Conservation (phyloP, 2,113 vertebrate genomes). For the Charadrius vociferus region DNA sequence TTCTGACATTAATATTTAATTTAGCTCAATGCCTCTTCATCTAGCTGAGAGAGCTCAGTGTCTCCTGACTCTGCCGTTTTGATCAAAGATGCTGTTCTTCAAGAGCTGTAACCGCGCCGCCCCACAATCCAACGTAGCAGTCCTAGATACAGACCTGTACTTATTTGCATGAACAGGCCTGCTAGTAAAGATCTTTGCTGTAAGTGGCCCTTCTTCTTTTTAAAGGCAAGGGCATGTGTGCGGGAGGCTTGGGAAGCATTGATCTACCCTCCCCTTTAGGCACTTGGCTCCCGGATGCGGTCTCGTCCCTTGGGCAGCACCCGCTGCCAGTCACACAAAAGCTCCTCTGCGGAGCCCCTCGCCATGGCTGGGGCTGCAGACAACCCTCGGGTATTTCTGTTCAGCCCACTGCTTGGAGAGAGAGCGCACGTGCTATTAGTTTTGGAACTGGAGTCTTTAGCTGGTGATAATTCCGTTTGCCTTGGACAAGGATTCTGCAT, state of each 20-base stretch:
- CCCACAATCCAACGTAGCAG: rapidly evolving
- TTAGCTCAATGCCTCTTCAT: neutral
- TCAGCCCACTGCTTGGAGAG: neutral
- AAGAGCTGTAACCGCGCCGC: neutral
- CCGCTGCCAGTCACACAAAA: neutral
- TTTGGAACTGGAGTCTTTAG: neutral
- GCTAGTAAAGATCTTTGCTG: neutral
- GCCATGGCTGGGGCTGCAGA: rapidly evolving
- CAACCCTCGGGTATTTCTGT: neutral
- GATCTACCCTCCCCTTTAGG: neutral
- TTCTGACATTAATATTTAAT: neutral
- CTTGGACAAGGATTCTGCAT: neutral
- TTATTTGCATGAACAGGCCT: neutral
- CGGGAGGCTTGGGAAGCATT: neutral
- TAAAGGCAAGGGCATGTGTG: neutral
- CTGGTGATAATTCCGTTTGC: neutral
- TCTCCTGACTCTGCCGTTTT: neutral
- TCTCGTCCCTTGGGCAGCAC: neutral
- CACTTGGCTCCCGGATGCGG: neutral
- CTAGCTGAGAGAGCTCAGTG: neutral
- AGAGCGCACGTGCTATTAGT: neutral
- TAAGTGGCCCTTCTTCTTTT: neutral
- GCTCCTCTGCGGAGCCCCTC: neutral
- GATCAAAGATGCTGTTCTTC: neutral
- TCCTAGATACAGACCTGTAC: neutral